Percentiles rank a stretch among this genome's conserved stretches.
Evolutionary conservation across 2,113 vertebrate genomes (phyloP).

Genomic region (Lichenostomus cassidix): DNA sequence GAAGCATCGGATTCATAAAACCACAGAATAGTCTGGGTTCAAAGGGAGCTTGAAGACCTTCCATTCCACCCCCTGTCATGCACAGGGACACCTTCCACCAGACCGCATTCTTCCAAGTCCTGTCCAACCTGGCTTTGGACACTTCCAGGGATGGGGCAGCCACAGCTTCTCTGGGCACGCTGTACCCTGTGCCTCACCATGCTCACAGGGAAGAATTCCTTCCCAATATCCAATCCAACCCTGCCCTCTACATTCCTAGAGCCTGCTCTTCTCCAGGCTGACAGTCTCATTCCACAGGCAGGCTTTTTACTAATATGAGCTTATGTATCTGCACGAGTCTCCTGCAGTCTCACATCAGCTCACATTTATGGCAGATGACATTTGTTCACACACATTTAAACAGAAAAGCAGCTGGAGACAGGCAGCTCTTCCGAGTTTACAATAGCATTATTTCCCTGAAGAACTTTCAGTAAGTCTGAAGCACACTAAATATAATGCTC

Average conservation of each 20-base stretch:
- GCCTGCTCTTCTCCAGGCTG: background rate
- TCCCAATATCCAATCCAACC: background rate
- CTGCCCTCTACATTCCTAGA: background rate
- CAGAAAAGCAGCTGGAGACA: background rate
- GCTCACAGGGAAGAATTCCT: background rate
- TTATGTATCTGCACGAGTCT: rapidly evolving
- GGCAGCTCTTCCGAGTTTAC: background rate
- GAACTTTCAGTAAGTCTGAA: background rate
- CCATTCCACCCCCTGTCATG: background rate
- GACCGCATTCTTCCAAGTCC: background rate
- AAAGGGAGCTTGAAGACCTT: background rate
- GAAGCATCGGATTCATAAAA: background rate
- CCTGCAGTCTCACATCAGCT: background rate
- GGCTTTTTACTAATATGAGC: background rate
- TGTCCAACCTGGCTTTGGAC: background rate
- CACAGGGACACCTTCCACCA: background rate
- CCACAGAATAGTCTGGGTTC: background rate
- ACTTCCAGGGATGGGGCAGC: background rate
- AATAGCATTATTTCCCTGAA: background rate
- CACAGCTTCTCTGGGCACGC: background rate
- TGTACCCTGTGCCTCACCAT: background rate
- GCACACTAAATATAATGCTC: background rate
- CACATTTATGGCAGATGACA: background rate
- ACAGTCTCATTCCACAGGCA: background rate
- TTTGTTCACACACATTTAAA: background rate